phyloP scores from a whole-genome alignment of 2,888 invertebrate species.

The Polydrusus cervinus region DNA sequence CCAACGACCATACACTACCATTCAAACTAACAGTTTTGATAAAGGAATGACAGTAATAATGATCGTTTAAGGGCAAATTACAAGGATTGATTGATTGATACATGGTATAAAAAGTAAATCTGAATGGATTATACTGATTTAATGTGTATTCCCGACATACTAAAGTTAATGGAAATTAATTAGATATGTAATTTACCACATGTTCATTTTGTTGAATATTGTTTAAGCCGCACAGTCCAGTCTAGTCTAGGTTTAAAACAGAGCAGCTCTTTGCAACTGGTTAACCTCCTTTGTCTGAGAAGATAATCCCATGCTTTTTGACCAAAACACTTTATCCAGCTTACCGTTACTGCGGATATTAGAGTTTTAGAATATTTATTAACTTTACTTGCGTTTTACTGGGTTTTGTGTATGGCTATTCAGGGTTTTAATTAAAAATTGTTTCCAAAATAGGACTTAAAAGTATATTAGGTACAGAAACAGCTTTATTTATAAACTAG shows the following conservation, averaged over 20 bases:
- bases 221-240: neutral
- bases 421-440: neutral
- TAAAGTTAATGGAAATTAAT: neutral
- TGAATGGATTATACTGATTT: too few relatives aligned
- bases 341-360: conserved; percentile 27
- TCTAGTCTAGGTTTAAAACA: neutral
- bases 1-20: too few relatives aligned
- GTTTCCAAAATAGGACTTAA: neutral
- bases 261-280: conserved; percentile 15
- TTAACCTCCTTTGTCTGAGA: conserved; percentile 20
- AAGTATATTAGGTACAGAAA: too few relatives aligned
- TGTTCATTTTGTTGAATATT: neutral
- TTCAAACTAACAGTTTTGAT: too few relatives aligned
- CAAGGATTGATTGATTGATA: too few relatives aligned
- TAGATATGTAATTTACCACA: neutral
- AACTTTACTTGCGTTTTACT: conserved; percentile 3
- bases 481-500: too few relatives aligned
- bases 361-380: conserved; percentile 25
- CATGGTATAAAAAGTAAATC: too few relatives aligned
- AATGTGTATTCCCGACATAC: too few relatives aligned
- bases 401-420: neutral
- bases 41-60: too few relatives aligned
- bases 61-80: too few relatives aligned
- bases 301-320: conserved; percentile 29
- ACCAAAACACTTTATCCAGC: conserved; percentile 25